Evolutionary conservation across 37 sponge, comb jelly and placozoan genomes (phyloP).

Genomic region (Lycopodina hypogea): DNA sequence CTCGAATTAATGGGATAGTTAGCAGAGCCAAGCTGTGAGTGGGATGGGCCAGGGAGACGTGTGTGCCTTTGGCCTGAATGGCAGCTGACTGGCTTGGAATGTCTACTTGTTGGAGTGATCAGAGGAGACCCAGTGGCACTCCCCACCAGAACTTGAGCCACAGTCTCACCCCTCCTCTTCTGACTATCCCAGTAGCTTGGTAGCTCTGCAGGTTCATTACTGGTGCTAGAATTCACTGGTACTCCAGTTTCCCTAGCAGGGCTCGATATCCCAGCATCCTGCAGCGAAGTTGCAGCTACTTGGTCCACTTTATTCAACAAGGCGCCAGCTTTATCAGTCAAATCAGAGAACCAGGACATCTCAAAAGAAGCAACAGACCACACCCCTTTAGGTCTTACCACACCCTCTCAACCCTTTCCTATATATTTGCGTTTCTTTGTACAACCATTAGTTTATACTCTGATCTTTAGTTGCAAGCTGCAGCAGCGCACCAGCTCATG

Average conservation of each 20-base stretch:
- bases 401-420: background rate
- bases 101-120: background rate
- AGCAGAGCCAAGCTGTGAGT: too few species aligned
- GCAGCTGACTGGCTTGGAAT: background rate
- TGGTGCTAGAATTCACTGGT: background rate
- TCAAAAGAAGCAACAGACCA: background rate
- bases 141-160: constrained; percentile 25
- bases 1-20: background rate
- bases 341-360: constrained; percentile 76
- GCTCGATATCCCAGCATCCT: constrained; percentile 8
- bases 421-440: too few species aligned
- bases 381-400: background rate
- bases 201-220: background rate
- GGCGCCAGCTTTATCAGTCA: constrained; percentile 81
- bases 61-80: background rate
- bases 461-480: too few species aligned
- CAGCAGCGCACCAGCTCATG: too few species aligned
- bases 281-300: constrained; percentile 60
- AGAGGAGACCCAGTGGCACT: constrained; percentile 12
- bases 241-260: background rate
- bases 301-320: constrained; percentile 74
- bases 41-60: too few species aligned
- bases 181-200: background rate
- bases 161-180: constrained; percentile 2
- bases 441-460: too few species aligned